Evolutionary conservation across 2,888 invertebrate species (phyloP).

Genomic region (Syrista parreyssii): DNA sequence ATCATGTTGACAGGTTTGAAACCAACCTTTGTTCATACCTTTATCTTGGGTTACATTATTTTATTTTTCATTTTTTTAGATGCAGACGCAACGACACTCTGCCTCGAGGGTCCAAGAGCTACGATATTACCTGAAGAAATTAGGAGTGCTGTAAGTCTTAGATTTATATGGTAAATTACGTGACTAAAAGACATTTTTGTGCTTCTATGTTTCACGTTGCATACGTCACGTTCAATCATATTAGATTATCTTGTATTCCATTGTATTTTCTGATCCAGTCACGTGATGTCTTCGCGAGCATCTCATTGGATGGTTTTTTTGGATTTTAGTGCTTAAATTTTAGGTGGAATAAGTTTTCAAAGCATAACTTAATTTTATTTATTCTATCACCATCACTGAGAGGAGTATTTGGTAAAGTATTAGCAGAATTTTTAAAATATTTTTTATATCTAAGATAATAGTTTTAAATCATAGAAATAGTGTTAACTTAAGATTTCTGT

Average conservation of each 20-base stretch:
- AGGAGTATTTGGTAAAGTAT: background rate
- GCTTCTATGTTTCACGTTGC: background rate
- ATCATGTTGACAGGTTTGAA: background rate
- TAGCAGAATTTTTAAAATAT: background rate
- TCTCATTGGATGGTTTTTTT: background rate
- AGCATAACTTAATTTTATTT: background rate
- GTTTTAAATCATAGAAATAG: background rate
- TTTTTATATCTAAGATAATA: background rate
- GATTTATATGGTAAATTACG: background rate
- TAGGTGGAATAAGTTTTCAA: background rate
- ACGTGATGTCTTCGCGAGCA: background rate
- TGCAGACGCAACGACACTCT: constrained; percentile 35
- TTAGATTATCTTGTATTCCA: background rate
- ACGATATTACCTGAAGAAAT: constrained; percentile 9
- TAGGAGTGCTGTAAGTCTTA: background rate
- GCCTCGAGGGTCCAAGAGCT: constrained; percentile 27
- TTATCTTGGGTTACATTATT: background rate
- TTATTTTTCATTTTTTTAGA: constrained; percentile 27
- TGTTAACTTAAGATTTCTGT: background rate
- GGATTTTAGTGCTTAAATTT: background rate
- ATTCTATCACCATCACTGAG: background rate
- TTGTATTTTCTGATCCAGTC: background rate
- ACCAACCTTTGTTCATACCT: background rate
- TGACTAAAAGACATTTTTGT: background rate
- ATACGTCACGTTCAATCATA: background rate